Base-by-base conservation (phyloP, 1,140 invertebrate species). In the Babylonia areolata region DNA sequence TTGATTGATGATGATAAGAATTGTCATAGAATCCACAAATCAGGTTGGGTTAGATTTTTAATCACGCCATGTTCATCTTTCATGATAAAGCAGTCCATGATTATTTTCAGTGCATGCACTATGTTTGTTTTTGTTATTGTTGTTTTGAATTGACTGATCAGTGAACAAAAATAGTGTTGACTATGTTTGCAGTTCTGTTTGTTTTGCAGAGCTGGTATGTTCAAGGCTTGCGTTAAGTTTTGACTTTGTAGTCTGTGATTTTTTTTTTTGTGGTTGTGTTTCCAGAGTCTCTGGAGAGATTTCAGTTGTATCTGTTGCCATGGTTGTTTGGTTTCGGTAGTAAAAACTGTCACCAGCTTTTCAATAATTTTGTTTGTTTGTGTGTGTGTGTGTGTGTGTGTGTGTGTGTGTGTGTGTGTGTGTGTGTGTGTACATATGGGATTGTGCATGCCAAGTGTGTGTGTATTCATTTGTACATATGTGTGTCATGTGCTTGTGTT, bases 231-330 rank as follows among this genome's bases (percentile, higher is more conserved):
- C 28, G 28, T n/a, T 6, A 5, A 28, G 5, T 28, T 28, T 23
- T 64, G 28, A 64, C 58, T 20, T 23, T 64, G 58, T 64, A n/a
- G 58, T 64, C 58, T 64, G 58, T 64, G 58, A 64, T 64, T 64
- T 64, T 64, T 64, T 64, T 64, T 12, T 64, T 23, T 64, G 58
- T 64, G 58, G 58, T 64, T 64, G 58, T 64, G 58, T 64, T 64
- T 64, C 58, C 58, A 64, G 28, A 28, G 28, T 64, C 58, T 23
- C 58, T 64, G 58, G 28, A 64, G 58, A 23, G 28, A 6, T 64
- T 64, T 64, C 58, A 23, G 58, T 23, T 64, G 46, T 64, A 64
- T 64, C 58, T 64, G 28, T 28, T 64, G 58, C 58, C 5, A 64
- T 20, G 15, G 6, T 64, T 64, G 58, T 64, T 64, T 64, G 58